These are phyloP conservation scores for Hypsibius dujardini DNA, from an alignment of 1,140 invertebrate species.

Conservation along the genomic window DNA sequence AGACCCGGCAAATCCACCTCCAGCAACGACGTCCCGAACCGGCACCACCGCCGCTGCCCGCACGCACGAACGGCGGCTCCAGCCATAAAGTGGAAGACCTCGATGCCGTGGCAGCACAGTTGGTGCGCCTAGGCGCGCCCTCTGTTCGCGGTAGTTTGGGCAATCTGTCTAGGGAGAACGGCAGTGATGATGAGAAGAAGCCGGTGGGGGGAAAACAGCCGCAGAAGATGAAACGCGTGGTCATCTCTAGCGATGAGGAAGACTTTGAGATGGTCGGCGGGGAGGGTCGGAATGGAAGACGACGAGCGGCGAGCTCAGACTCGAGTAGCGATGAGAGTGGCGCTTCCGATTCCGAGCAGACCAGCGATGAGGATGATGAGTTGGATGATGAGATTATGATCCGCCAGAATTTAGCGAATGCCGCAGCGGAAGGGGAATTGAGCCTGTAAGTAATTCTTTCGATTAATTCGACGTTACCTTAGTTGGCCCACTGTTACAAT, in stretches of 20 bases:
- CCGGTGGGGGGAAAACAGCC: conserved; percentile 20
- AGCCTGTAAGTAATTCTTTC: no score
- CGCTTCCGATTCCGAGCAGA: conserved; percentile 33
- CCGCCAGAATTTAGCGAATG: neutral
- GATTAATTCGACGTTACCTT: no score
- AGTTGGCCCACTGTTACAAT: no score
- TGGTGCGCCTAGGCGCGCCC: conserved; percentile 56
- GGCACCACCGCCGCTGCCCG: no score
- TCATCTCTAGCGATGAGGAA: conserved; percentile 10
- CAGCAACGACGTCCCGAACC: conserved; percentile 27
- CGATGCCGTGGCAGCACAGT: conserved; percentile 13
- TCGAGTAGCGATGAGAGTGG: conserved; percentile 34
- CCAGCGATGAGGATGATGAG: conserved; percentile 23
- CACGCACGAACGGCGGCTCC: conserved; percentile 22
- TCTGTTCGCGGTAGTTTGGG: conserved; percentile 58
- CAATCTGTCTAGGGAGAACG: conserved; percentile 42
- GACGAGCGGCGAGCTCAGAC: neutral
- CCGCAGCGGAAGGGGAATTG: no score
- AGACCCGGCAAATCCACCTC: conserved; percentile 27
- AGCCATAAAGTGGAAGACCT: conserved; percentile 2
- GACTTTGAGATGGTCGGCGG: neutral
- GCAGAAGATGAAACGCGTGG: conserved; percentile 17
- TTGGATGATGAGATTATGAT: conserved; percentile 19
- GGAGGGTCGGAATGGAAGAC: neutral
- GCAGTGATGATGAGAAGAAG: conserved; percentile 18